Base-by-base conservation (phyloP, 2,113 vertebrate genomes). In the Ctenomys sociabilis region DNA sequence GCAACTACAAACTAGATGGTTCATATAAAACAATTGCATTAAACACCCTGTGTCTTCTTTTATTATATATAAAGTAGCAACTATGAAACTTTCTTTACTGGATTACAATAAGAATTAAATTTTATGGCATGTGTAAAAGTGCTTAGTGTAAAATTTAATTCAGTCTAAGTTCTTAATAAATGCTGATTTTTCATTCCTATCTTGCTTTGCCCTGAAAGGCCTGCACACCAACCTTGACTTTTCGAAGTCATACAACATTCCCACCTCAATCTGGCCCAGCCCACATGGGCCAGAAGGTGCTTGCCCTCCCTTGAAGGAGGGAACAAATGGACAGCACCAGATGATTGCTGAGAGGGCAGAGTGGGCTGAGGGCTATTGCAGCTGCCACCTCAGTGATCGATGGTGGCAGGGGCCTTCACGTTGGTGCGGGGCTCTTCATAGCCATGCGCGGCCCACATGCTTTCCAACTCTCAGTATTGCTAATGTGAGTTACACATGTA, bases 401-500 rank as follows among this genome's bases (percentile, higher is more conserved):
- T 24, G n/a, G 86, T 96, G 80, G 78, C 92, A 93, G 54, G 24
- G 90, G 77, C 40, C 73, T 22, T 43, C 45, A 35, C 54, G 45
- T 83, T 24, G 32, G 12, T 40, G 84, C 17, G 30, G 75, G 49
- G 14, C 17, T 40, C 80, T 26, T 0, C n/a, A 61, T 68, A 85
- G n/a, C 57, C 32, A 49, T 64, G 40, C 86, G 21, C 40, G 77
- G 49, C 9, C 11, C 54, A 40, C 10, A 22, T 0, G 0, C 66
- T 61, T 61, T 54, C 45, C 45, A 54, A 72, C 45, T 2, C 72
- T 73, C 52, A 49, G 6, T 45, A 45, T 85, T 80, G 43, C 90
- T 94, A 80, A 93, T 97, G 90, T 96, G 93, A 97, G 90, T 90
- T 93, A 95, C 85, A 97, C 57, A 2, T 96, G 85, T 93, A 95